A percentile compares a stretch with the other conserved stretches of the same genome.
Evolutionary conservation across 2,797 vertebrate species (phyloP).

Genomic region (Furcifer pardalis): DNA sequence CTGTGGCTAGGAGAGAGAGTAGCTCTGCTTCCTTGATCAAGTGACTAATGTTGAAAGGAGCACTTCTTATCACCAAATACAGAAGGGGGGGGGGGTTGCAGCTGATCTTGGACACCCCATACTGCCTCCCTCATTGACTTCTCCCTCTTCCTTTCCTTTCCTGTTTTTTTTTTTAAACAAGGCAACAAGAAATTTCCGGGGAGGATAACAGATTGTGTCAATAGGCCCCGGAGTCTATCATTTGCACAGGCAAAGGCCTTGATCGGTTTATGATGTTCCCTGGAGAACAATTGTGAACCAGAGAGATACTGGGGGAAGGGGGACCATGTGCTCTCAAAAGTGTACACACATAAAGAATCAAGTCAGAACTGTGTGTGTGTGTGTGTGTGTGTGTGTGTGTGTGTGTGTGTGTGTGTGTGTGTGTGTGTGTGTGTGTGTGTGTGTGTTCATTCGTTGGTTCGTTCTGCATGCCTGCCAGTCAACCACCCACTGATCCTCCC

Average conservation of each 20-base stretch:
- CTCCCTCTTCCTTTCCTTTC: background rate
- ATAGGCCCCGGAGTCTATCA: background rate
- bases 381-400: background rate
- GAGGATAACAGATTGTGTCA: background rate
- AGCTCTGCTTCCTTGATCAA: background rate
- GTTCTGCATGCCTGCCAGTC: background rate
- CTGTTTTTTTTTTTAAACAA: too few relatives aligned
- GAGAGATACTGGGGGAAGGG: background rate
- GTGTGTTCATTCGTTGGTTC: too few relatives aligned
- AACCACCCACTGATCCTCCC: background rate
- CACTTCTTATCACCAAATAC: background rate
- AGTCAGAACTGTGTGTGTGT: too few relatives aligned
- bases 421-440: background rate
- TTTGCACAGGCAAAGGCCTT: background rate
- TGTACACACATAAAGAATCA: background rate
- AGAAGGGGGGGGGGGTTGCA: background rate
- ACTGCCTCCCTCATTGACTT: background rate
- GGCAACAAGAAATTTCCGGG: background rate
- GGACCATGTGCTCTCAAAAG: background rate
- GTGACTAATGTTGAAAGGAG: background rate
- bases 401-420: background rate
- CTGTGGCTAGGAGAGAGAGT: background rate
- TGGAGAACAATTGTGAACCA: background rate
- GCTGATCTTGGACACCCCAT: background rate
- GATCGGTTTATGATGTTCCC: constrained; percentile 1